These are phyloP conservation scores for Aviceda subcristata DNA, from an alignment of 2,113 vertebrate genomes.

Conservation along the genomic window DNA sequence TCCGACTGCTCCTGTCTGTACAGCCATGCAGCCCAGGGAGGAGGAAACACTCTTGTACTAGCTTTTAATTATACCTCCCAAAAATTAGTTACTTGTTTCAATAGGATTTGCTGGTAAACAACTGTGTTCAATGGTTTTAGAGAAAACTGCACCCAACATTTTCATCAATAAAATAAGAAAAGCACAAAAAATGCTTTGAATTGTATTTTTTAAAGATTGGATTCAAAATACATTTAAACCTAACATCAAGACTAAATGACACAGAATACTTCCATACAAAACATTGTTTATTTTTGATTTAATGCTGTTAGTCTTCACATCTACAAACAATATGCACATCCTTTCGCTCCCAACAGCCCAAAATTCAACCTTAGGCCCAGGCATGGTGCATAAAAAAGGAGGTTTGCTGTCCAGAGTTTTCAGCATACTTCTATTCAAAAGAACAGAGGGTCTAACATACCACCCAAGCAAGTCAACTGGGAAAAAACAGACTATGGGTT, in stretches of 20 bases:
- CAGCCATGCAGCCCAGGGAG: not conserved
- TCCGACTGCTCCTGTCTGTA: not conserved
- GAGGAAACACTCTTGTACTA: not conserved
- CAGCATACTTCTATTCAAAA: not conserved
- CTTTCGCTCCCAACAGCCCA: not conserved
- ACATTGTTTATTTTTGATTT: not conserved
- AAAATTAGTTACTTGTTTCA: not conserved
- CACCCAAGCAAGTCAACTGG: not conserved
- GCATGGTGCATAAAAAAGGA: not conserved
- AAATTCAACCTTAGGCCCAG: not conserved
- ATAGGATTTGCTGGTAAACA: not conserved
- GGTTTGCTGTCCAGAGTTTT: not conserved
- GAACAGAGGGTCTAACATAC: not conserved
- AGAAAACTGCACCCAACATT: not conserved
- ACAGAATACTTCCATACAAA: not conserved
- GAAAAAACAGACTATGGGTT: not conserved
- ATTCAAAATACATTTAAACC: not conserved
- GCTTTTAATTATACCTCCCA: not conserved
- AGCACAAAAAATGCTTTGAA: not conserved
- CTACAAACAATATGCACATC: not conserved
- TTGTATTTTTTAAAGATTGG: not conserved
- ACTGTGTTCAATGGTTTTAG: not conserved
- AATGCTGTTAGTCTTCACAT: not conserved
- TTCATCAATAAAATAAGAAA: not conserved
- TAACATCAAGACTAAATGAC: not conserved